Evolutionary conservation across 53 echinoderm and acorn worm genomes (phyloP).

Genomic region (Hippasteria phrygiana): DNA sequence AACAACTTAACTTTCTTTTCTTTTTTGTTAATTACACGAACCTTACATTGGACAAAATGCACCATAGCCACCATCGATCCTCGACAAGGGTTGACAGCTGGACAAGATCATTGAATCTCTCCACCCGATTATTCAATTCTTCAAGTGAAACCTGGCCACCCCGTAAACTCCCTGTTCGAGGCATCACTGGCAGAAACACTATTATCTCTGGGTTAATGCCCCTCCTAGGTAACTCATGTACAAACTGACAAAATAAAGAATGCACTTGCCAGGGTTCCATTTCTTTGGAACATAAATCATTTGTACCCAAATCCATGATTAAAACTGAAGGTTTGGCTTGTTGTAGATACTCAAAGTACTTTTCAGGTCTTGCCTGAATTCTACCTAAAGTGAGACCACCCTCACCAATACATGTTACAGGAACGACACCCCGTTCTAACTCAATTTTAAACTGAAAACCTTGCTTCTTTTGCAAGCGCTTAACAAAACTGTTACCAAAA

Average conservation of each 20-base stretch:
- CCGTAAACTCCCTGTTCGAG: background rate
- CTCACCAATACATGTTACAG: conserved; percentile 16
- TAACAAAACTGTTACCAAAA: conserved; percentile 16
- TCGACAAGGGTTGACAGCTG: background rate
- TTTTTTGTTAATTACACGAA: too few relatives aligned
- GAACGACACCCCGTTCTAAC: background rate
- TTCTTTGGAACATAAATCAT: conserved; percentile 19
- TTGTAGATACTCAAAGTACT: background rate
- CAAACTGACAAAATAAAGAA: background rate
- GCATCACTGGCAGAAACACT: conserved; percentile 15
- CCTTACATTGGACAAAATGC: too few relatives aligned
- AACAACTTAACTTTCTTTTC: too few relatives aligned
- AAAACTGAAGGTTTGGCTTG: background rate
- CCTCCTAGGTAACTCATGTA: conserved; percentile 1
- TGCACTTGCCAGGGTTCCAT: background rate
- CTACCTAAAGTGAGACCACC: background rate
- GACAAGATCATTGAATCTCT: conserved; percentile 11
- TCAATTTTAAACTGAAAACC: background rate
- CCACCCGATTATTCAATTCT: background rate
- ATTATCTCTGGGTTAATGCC: conserved; percentile 1
- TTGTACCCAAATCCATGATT: background rate
- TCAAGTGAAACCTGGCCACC: background rate
- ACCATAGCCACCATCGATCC: conserved; percentile 10
- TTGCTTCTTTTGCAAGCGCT: background rate
- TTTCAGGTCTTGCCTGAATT: background rate